Evolutionary conservation across 2,113 vertebrate genomes (phyloP).

Genomic region (Sprattus sprattus): DNA sequence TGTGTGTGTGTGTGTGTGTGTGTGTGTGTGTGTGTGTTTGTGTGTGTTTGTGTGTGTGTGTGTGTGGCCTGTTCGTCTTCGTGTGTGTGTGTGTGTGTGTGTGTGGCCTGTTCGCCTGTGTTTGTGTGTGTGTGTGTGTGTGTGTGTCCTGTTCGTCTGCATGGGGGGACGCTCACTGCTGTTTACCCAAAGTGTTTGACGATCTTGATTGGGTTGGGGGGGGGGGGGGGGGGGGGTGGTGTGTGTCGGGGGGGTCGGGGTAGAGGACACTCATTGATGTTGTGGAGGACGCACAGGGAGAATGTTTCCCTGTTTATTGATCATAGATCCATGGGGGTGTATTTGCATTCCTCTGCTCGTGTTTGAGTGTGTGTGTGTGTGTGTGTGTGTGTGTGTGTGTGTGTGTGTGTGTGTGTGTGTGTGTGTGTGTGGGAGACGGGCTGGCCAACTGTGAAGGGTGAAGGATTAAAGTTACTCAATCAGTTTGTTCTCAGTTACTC

Average conservation of each 20-base stretch:
- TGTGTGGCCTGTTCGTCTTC: background rate
- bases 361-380: no score
- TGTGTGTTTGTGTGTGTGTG: no score
- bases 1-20: background rate
- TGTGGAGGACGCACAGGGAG: background rate
- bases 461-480: conserved; percentile 27
- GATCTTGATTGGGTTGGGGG: background rate
- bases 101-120: background rate
- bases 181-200: background rate
- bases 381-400: no score
- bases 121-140: no score
- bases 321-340: conserved; percentile 15
- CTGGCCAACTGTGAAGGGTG: conserved; percentile 16
- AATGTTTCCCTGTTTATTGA: background rate
- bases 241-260: background rate
- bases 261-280: background rate
- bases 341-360: background rate
- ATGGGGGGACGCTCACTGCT: background rate
- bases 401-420: no score
- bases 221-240: background rate
- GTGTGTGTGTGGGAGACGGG: no score
- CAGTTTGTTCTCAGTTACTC: background rate
- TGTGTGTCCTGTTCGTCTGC: background rate
- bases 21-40: no score
- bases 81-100: no score